A percentile compares a stretch with the other conserved stretches of the same genome.
Conservation (phyloP, 2,797 vertebrate genomes). For the Darevskia nairensis region DNA sequence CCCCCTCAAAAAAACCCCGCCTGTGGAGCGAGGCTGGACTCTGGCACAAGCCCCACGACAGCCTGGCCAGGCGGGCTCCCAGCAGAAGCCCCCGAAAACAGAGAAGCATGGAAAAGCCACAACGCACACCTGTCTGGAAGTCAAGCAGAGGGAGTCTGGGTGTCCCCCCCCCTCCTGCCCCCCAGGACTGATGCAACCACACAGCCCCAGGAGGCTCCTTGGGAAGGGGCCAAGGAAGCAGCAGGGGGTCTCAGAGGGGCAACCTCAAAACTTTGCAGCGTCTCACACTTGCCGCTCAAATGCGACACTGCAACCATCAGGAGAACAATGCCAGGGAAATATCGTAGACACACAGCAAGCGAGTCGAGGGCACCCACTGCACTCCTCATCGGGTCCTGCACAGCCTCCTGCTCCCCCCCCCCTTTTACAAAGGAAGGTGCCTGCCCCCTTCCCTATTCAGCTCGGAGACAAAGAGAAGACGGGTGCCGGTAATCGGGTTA, state of each 20-base stretch:
- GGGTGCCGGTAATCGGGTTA: no score
- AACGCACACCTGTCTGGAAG: no score
- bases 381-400: no score
- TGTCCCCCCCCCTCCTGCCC: no score
- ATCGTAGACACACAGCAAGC: neutral
- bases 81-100: neutral
- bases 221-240: neutral
- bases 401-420: no score
- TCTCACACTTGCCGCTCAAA: neutral
- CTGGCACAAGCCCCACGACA: neutral
- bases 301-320: neutral
- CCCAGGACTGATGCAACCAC: neutral
- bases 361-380: no score
- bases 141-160: neutral
- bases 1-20: neutral
- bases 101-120: fast-evolving
- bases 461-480: neutral
- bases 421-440: no score
- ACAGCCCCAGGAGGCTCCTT: neutral
- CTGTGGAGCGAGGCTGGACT: neutral
- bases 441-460: neutral
- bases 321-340: no score
- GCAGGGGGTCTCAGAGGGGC: neutral
- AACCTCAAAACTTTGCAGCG: neutral
- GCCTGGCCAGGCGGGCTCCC: neutral